Evolutionary conservation across 2,888 invertebrate species (phyloP), one percentile per base, ranked within the genome.

Genomic region (Pheosia tremula): DNA sequence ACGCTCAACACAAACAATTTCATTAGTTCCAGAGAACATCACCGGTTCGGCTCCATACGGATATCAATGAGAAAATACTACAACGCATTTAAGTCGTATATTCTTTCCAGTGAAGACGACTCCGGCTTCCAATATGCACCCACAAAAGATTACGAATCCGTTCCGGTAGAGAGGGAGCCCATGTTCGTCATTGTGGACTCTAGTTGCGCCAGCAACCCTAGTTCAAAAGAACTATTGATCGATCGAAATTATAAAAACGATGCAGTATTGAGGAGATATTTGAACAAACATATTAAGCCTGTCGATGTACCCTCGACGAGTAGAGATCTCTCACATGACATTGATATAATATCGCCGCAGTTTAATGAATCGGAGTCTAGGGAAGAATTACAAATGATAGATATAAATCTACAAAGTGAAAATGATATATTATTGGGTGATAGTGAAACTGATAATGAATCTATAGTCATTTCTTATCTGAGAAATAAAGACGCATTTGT

Each of bases 31-130:
- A 82, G 85, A 85, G 70, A 79, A 70, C 64, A 56, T 61, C 54
- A 54, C 62, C 60, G 63, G 69, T 59, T 71, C 64, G 37, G 59
- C 72, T 66, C 66, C 57, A 61, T 74, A 72, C 65, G 56, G 61
- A 60, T 73, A 61, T 63, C 72, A 63, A 57, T 78, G 68, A 80
- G 60, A 64, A 72, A 74, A 60, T 63, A 74, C 64, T 59, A 74
- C 78, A 77, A 75, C 67, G 66, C 75, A 71, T 71, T 82, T 80
- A 86, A 80, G 79, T 78, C 75, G 61, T 81, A 78, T 81, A 66
- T 84, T 82, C 75, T 87, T 85, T 88, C 74, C 81, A 87, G 84
- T 75, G 80, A 85, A 84, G 82, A 85, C 77, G 81, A 80, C 73
- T 61, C 71, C 71, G 72, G 64, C 65, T 68, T 79, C 56, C 78